Evolutionary conservation across 1,140 invertebrate species (phyloP).

Genomic region (Drosophila pectinifera): DNA sequence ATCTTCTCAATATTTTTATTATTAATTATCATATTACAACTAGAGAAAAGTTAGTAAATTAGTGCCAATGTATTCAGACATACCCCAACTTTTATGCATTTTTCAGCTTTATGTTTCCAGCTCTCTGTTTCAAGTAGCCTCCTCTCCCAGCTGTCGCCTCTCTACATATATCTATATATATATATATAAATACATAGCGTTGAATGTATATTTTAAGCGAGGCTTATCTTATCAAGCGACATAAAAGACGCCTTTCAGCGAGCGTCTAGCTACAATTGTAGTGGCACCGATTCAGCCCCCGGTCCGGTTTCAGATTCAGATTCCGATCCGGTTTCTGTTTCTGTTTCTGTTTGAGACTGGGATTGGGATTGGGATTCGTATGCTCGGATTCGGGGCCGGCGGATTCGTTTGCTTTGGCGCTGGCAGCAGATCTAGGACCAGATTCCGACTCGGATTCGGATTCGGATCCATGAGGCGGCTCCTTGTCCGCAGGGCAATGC

Average conservation of each 20-base stretch:
- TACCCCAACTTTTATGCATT: neutral
- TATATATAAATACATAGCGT: conserved; percentile 44
- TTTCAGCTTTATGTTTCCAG: neutral
- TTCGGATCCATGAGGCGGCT: conserved; percentile 14
- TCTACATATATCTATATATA: conserved; percentile 16
- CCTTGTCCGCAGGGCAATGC: conserved; percentile 72
- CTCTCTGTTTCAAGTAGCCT: neutral
- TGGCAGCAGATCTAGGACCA: conserved; percentile 36
- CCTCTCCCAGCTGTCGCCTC: conserved; percentile 8
- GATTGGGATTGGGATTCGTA: conserved; percentile 14
- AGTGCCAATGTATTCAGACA: too few species aligned
- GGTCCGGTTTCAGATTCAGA: conserved; percentile 23
- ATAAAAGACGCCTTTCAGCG: conserved; percentile 82
- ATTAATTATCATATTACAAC: too few species aligned
- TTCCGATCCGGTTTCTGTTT: conserved; percentile 29
- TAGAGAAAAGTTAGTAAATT: too few species aligned
- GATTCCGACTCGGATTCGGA: conserved; percentile 29
- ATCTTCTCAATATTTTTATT: too few species aligned
- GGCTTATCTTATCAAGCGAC: conserved; percentile 80
- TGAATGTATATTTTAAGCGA: conserved; percentile 79
- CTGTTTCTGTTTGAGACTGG: conserved; percentile 24
- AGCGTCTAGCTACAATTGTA: conserved; percentile 64
- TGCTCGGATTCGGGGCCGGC: conserved; percentile 28
- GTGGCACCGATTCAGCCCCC: conserved; percentile 38
- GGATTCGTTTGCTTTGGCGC: conserved; percentile 40